Percentiles rank a stretch among this genome's conserved stretches.
Conservation (phyloP, 2,888 invertebrate species). For the Oscheius onirici region DNA sequence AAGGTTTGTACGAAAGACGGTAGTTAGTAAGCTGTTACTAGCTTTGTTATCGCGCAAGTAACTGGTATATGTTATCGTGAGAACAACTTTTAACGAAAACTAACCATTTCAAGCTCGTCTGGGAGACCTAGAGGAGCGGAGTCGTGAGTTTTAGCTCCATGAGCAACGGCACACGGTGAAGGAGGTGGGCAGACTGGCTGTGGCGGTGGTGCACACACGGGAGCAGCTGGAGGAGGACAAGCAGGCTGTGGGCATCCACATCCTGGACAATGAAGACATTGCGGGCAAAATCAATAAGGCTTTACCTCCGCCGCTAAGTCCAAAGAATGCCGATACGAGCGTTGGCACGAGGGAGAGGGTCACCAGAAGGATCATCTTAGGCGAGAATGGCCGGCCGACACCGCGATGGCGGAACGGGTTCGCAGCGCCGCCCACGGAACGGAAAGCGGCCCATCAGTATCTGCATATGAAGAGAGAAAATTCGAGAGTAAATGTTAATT, state of each 20-base stretch:
- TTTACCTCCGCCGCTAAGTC: conserved; percentile 8
- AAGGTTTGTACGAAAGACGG: too few relatives aligned
- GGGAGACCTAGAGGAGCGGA: conserved; percentile 26
- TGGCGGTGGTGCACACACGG: conserved; percentile 38
- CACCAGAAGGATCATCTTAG: conserved; percentile 26
- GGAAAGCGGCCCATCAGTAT: conserved; percentile 24
- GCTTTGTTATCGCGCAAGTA: not conserved
- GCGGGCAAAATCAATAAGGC: not conserved
- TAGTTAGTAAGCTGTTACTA: not conserved
- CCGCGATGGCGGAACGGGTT: conserved; percentile 27
- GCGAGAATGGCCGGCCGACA: conserved; percentile 32
- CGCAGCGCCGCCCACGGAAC: conserved; percentile 30
- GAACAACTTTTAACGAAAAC: not conserved
- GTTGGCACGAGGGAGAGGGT: conserved; percentile 16
- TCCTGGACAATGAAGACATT: not conserved
- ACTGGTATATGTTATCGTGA: not conserved
- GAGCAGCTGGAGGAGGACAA: conserved; percentile 33
- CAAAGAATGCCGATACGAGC: conserved; percentile 9
- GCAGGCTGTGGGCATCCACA: conserved; percentile 35
- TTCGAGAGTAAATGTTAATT: not conserved
- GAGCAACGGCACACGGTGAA: conserved; percentile 26
- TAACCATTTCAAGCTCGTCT: conserved; percentile 48
- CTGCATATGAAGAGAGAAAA: conserved; percentile 27
- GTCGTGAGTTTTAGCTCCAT: not conserved
- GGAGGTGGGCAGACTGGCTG: conserved; percentile 26